A percentile compares a stretch with the other conserved stretches of the same genome.
phyloP scores from a whole-genome alignment of 2,797 vertebrate genomes.

The Falco concolor region DNA sequence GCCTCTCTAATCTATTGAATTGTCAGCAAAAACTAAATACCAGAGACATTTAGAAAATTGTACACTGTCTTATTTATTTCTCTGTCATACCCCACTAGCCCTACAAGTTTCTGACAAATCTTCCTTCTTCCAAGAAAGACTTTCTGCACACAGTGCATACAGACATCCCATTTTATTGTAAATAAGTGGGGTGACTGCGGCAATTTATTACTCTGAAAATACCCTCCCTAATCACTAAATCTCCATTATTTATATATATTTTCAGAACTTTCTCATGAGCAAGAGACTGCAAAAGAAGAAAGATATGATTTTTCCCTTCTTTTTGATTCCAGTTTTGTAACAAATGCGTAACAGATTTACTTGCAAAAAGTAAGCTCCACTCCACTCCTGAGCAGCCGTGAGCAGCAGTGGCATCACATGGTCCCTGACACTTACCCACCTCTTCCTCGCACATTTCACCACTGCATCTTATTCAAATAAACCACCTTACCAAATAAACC shows the following conservation, averaged over 20 bases:
- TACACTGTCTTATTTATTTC: neutral
- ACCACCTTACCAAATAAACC: neutral
- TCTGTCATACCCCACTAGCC: neutral
- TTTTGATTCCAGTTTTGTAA: neutral
- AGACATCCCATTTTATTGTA: neutral
- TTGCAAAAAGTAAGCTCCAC: neutral
- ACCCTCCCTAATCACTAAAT: neutral
- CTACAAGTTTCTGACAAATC: neutral
- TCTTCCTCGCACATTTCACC: neutral
- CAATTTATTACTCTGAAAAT: neutral
- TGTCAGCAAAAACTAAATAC: neutral
- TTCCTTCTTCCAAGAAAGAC: neutral
- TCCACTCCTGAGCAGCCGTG: accelerated
- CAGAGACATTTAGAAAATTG: neutral
- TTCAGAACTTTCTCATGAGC: neutral
- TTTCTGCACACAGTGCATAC: neutral
- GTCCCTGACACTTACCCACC: neutral
- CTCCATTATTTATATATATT: neutral
- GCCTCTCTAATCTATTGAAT: neutral
- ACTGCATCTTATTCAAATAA: neutral
- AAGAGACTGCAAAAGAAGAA: neutral
- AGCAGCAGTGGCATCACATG: neutral
- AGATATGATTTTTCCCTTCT: neutral
- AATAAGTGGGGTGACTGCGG: neutral
- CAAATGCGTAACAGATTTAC: neutral